Base-by-base conservation (phyloP, 2,888 invertebrate genomes). In the Rhodophaea formosa region DNA sequence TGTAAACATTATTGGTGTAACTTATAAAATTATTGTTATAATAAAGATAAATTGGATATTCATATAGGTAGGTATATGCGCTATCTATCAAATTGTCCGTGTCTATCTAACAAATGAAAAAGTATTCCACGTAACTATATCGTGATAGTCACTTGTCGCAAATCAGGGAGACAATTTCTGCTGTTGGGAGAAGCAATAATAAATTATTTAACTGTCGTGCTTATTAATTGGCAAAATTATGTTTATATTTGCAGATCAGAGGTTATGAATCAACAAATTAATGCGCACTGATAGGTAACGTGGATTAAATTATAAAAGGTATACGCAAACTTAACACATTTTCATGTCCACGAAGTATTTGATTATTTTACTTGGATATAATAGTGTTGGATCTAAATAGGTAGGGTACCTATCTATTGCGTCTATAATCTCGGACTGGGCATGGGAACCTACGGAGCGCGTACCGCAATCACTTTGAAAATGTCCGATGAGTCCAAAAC, bases 121-220 rank as follows among this genome's bases (percentile, higher is more conserved):
- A n/a, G 23, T 8, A 32, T 7, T 16, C 12, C 51, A 51, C 35
- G 51, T 35, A 39, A 51, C 12, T 15, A 51, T 12, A 35, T 51
- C 51, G 51, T 51, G 51, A 51, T 51, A 16, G 39, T 51, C 51
- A 51, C 51, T 35, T 39, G 39, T 14, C 17, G 16, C 16, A 51
- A 35, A 35, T 8, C 15, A 15, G 14, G 32, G 10, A 10, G 3
- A 6, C 16, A 35, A 10, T 51, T 35, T 17, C 17, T 17, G 39
- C 39, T n/a, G 12, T 5, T 12, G n/a, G 10, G 39, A n/a, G 12
- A 1, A 5, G 16, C 5, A 17, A 17, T 17, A 17, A 12, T 15
- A n/a, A 32, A 51, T 51, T 15, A 32, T 14, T 14, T 49, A 8
- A 51, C 10, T 51, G 35, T 51, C 51, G 32, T 7, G 16, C 35